These are phyloP conservation scores for Halocynthia roretzi DNA, from an alignment of 23 tunicate species.

Conservation along the genomic window DNA sequence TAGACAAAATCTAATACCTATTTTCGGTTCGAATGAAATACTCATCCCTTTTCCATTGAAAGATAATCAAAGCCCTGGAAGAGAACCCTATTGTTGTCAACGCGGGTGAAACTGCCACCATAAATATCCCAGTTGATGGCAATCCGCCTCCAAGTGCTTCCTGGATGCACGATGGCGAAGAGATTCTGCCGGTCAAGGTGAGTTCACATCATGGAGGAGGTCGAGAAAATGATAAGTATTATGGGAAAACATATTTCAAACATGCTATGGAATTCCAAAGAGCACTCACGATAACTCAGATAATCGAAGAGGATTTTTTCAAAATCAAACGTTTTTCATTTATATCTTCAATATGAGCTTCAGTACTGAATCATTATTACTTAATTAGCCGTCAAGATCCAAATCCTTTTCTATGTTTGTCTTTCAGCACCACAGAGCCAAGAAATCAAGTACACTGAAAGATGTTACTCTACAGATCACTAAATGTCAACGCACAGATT, in stretches of 20 bases:
- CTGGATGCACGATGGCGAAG: constrained; percentile 91
- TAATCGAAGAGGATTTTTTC: too few species aligned
- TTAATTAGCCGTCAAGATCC: neutral
- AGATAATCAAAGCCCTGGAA: constrained; percentile 74
- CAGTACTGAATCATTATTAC: neutral
- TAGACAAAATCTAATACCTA: neutral
- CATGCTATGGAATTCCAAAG: neutral
- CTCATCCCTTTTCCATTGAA: neutral
- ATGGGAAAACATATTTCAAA: neutral
- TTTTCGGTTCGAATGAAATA: neutral
- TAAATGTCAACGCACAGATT: constrained; percentile 69
- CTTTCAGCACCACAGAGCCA: constrained; percentile 89
- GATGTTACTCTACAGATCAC: constrained; percentile 50
- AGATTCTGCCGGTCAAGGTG: constrained; percentile 83
- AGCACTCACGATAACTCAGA: too few species aligned
- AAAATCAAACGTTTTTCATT: too few species aligned
- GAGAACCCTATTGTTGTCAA: constrained; percentile 82
- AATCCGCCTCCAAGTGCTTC: constrained; percentile 84
- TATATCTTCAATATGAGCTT: neutral
- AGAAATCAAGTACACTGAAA: constrained; percentile 39
- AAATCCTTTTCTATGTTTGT: neutral
- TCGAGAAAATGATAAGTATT: neutral
- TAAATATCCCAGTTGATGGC: constrained; percentile 70
- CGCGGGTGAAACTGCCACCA: constrained; percentile 94
- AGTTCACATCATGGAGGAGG: constrained; percentile 6